A percentile compares a stretch with the other conserved stretches of the same genome.
Conservation (phyloP, 1,140 invertebrate genomes). For the Hestina assimilis region DNA sequence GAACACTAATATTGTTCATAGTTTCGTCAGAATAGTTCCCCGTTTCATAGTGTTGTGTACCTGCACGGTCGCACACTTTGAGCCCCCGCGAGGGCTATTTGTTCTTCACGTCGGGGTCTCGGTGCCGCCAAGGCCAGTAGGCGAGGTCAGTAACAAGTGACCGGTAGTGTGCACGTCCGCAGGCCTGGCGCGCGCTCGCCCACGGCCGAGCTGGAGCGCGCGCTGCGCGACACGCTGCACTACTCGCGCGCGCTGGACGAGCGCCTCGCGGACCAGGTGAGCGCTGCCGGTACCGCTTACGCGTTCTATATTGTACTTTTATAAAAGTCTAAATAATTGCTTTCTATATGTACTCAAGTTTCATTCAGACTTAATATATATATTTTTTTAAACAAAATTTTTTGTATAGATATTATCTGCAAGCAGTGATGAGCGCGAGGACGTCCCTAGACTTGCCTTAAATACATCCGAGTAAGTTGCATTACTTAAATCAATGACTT, state of each 20-base stretch:
- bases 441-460: conserved; percentile 57
- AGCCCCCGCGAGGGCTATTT: no score
- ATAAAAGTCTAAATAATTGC: neutral
- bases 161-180: no score
- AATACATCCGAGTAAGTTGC: conserved; percentile 67
- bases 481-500: no score
- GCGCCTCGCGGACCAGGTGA: conserved; percentile 62
- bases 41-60: neutral
- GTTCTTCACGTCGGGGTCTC: no score
- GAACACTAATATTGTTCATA: no score
- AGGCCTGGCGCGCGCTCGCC: conserved; percentile 45
- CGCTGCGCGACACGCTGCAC: conserved; percentile 58
- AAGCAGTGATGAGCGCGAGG: conserved; percentile 64
- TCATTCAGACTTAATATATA: neutral
- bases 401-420: conserved; percentile 58
- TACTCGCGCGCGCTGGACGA: conserved; percentile 64
- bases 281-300: neutral
- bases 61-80: no score
- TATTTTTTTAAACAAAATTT: conserved; percentile 11
- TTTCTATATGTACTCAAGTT: neutral
- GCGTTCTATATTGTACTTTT: neutral
- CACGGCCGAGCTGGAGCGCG: conserved; percentile 64
- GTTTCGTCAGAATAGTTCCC: no score
- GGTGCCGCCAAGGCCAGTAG: no score
- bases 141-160: no score